Evolutionary conservation across 64 coral and sea anemone genomes (phyloP).

Genomic region (Pocillopora damicornis): DNA sequence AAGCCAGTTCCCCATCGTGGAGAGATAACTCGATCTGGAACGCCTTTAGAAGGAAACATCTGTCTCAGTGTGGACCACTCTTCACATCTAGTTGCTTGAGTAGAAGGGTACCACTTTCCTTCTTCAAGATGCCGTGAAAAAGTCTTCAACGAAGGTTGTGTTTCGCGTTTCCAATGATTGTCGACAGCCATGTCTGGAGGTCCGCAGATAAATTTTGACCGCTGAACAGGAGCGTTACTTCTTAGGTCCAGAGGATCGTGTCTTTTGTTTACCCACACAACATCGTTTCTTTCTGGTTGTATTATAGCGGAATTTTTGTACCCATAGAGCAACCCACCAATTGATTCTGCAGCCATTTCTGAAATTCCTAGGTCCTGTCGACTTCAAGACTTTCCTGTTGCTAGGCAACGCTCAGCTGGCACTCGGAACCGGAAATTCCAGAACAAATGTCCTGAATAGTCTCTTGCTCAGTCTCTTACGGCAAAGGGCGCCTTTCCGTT

Average conservation of each 20-base stretch:
- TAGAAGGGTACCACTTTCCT: conserved; percentile 74
- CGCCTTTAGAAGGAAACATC: conserved; percentile 79
- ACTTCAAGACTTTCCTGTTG: not conserved
- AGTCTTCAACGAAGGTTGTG: conserved; percentile 70
- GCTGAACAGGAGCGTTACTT: conserved; percentile 82
- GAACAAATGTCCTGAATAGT: not conserved
- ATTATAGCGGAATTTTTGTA: conserved; percentile 58
- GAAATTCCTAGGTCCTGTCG: not conserved
- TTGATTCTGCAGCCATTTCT: conserved; percentile 80
- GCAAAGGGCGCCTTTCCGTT: too few species aligned
- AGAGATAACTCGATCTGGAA: conserved; percentile 38
- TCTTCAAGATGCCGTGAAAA: conserved; percentile 92
- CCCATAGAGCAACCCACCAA: conserved; percentile 77
- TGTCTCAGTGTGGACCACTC: conserved; percentile 98
- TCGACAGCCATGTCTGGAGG: conserved; percentile 29
- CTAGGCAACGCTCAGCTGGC: not conserved
- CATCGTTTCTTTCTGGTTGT: conserved; percentile 49
- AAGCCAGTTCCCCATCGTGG: conserved; percentile 85
- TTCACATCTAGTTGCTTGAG: conserved; percentile 86
- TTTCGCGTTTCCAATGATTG: conserved; percentile 69
- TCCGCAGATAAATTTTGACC: conserved; percentile 80
- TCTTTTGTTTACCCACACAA: conserved; percentile 96
- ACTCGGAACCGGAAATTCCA: not conserved
- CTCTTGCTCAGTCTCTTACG: too few species aligned
- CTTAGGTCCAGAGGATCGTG: conserved; percentile 82